Base-by-base conservation (phyloP, 2,113 vertebrate genomes). In the Platysteira castanea region DNA sequence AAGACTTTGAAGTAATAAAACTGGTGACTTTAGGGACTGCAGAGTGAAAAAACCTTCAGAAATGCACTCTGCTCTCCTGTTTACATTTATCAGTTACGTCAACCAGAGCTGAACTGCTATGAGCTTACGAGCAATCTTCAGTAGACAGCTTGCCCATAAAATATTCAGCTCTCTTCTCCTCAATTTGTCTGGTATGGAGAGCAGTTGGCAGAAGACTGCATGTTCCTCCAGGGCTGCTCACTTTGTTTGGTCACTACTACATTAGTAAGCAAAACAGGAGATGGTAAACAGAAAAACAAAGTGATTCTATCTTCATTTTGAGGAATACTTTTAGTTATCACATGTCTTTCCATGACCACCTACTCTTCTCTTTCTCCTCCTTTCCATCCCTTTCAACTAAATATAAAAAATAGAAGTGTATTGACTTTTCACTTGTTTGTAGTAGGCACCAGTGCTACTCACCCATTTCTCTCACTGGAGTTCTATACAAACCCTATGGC, bases 131-230 rank as follows among this genome's bases (percentile, higher is more conserved):
- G 26, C 5, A 47, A 28, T 17, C 8, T 23, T 47, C 18, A 77
- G 6, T 59, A 41, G 22, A 13, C 12, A 28, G 6, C n/a, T 42
- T 81, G 14, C 16, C 46, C 6, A 6, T 46, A 37, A 52, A 35
- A 10, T 53, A 28, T 70, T 92, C 17, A 16, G 7, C 17, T 82
- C 28, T 31, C 12, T 63, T 76, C 23, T 79, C 18, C 20, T 33
- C 9, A 3, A 9, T 46, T 17, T 75, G 5, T 61, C 16, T 60
- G 79, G 2, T 9, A 41, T 3, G 8, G 20, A 61, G 8, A 57
- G 6, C 24, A 80, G 24, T 0, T 57, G 41, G 33, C 4, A 37
- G 46, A 67, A 77, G 28, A 28, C 1, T 12, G 5, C 24, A 4
- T 3, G 3, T 54, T 79, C 52, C 27, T 63, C 44, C 13, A 30